Evolutionary conservation across 2,888 invertebrate species (phyloP).

Genomic region (Mayetiola destructor): DNA sequence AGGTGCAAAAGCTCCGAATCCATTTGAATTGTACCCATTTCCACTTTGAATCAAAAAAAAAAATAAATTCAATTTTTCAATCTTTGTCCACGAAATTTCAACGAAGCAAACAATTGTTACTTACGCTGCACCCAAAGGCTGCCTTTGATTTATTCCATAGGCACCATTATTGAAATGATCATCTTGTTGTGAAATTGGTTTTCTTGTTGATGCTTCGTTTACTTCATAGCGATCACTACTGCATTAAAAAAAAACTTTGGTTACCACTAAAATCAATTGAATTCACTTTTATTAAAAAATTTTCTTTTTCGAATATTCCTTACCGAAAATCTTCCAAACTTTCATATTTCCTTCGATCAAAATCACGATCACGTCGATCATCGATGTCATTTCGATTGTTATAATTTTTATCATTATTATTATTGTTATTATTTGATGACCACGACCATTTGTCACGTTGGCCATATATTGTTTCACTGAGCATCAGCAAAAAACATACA

Average conservation of each 20-base stretch:
- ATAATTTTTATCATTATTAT: no score
- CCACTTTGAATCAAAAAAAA: background rate
- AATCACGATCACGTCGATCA: background rate
- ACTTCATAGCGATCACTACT: slow-evolving; percentile 18
- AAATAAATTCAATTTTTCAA: background rate
- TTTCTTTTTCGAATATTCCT: background rate
- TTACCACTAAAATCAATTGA: background rate
- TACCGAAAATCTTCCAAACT: slow-evolving; percentile 15
- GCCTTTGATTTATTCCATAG: background rate
- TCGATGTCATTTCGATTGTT: background rate
- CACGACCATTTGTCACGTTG: slow-evolving; percentile 28
- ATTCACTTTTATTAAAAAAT: background rate
- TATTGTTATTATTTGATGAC: slow-evolving; percentile 23
- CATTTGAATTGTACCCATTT: slow-evolving; percentile 19
- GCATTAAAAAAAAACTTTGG: background rate
- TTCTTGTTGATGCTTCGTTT: slow-evolving; percentile 17
- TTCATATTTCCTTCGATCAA: slow-evolving; percentile 12
- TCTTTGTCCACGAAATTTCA: background rate
- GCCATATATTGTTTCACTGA: slow-evolving; percentile 19
- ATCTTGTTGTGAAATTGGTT: slow-evolving; percentile 16
- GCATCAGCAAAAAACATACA: slow-evolving; percentile 18
- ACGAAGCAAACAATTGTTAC: background rate
- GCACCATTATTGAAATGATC: slow-evolving; percentile 12
- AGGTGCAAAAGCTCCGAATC: slow-evolving; percentile 19
- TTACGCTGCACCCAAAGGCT: background rate